These are phyloP conservation scores for Zaprionus tsacasi DNA, from an alignment of 1,140 invertebrate species.

Conservation along the genomic window DNA sequence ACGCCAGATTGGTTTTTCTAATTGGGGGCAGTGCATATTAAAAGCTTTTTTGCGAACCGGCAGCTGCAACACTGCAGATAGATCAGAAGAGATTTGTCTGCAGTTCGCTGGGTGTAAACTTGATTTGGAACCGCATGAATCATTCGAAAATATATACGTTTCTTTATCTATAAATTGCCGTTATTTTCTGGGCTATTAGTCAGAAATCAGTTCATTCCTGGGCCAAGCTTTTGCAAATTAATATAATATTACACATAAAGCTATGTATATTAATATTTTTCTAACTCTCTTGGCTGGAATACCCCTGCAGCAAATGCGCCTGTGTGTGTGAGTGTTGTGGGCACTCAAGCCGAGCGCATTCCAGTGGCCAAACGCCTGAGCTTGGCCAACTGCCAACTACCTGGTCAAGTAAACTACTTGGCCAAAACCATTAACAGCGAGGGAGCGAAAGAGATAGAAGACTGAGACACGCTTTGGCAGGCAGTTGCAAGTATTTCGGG, in stretches of 20 bases:
- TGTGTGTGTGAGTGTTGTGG: conserved; percentile 23
- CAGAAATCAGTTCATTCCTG: conserved; percentile 47
- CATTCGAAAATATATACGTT: not conserved
- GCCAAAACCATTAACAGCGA: conserved; percentile 28
- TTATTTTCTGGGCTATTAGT: not conserved
- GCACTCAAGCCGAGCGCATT: conserved; percentile 73
- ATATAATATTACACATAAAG: not conserved
- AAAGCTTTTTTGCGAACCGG: conserved; percentile 9
- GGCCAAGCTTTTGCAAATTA: conserved; percentile 27
- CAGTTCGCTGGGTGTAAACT: not conserved
- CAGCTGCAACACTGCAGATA: conserved; percentile 5
- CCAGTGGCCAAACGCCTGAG: conserved; percentile 51
- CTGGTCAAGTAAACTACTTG: conserved; percentile 80
- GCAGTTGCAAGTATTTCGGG: conserved; percentile 57
- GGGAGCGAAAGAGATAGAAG: conserved; percentile 40
- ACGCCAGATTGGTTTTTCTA: conserved; percentile 17
- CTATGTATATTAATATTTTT: conserved; percentile 16
- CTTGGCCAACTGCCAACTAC: conserved; percentile 76
- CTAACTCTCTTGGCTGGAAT: conserved; percentile 38
- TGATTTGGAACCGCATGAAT: not conserved
- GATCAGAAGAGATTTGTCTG: not conserved
- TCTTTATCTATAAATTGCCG: not conserved
- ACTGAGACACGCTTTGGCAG: conserved; percentile 35
- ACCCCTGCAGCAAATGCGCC: conserved; percentile 19
- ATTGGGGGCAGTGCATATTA: conserved; percentile 35